Conservation (phyloP, 2,797 vertebrate species). For the Thamnophis elegans region DNA sequence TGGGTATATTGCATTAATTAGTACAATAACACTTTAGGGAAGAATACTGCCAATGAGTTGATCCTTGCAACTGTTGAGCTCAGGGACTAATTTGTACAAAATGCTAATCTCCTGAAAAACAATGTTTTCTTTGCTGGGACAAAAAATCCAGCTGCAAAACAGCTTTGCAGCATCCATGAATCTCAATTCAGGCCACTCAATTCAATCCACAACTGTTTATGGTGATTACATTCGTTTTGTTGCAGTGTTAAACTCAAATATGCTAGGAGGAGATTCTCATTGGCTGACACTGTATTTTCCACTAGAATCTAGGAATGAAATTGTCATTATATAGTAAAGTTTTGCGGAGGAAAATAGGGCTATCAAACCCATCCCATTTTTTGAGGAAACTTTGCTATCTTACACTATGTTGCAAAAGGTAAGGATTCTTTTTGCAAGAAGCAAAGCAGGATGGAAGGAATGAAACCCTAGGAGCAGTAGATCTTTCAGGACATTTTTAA, state of each 20-base stretch:
- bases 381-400: neutral
- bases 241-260: neutral
- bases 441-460: neutral
- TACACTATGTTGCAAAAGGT: neutral
- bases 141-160: neutral
- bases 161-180: neutral
- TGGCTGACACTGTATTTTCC: neutral
- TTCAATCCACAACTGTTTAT: neutral
- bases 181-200: neutral
- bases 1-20: slow-evolving; percentile 12
- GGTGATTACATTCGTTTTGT: neutral
- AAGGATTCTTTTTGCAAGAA: neutral
- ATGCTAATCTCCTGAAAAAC: neutral
- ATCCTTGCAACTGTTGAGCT: neutral
- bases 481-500: neutral
- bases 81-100: neutral
- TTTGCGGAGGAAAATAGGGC: neutral
- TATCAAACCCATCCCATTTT: neutral
- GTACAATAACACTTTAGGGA: neutral
- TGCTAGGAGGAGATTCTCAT: neutral
- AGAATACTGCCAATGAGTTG: neutral
- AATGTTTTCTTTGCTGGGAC: neutral
- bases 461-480: neutral
- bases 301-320: neutral
- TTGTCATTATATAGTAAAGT: neutral